These are phyloP conservation scores for Diplosoma virens DNA, from an alignment of 23 tunicate species.

Conservation along the genomic window DNA sequence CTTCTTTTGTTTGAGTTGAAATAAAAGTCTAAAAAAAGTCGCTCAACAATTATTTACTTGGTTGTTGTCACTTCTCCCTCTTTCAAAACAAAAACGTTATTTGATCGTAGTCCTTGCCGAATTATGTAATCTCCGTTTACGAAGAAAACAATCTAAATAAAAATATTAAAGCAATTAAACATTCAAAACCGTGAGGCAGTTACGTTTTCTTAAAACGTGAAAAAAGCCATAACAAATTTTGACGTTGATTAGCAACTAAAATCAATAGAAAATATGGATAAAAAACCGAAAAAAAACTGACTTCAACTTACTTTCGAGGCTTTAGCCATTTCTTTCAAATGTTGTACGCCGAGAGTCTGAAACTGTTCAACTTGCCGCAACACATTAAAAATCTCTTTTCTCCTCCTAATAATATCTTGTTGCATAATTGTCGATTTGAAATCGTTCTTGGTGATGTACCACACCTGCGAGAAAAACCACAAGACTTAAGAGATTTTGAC, in stretches of 20 bases:
- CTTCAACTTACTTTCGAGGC: constrained; percentile 5
- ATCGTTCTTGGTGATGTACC: constrained; percentile 44
- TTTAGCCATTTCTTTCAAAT: constrained; percentile 5
- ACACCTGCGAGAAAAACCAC: constrained; percentile 30
- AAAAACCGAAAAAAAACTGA: neutral
- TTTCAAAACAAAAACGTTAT: constrained; percentile 30
- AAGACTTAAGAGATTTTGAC: neutral
- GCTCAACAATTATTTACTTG: constrained; percentile 49
- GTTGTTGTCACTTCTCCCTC: constrained; percentile 45
- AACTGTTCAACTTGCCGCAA: constrained; percentile 14
- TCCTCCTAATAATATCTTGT: constrained; percentile 31
- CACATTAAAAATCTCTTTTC: constrained; percentile 23
- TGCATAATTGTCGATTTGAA: constrained; percentile 20
- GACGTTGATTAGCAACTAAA: too few relatives aligned
- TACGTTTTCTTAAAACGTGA: too few relatives aligned
- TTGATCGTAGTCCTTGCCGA: constrained; percentile 21
- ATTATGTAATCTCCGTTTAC: constrained; percentile 50
- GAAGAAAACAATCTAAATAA: constrained; percentile 38
- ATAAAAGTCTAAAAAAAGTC: too few relatives aligned
- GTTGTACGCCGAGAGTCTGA: neutral
- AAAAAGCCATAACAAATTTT: too few relatives aligned
- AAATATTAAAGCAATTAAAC: too few relatives aligned
- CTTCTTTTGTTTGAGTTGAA: too few relatives aligned
- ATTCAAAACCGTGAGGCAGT: too few relatives aligned
- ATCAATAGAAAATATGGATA: too few relatives aligned